Conservation (phyloP, 2,113 vertebrate species). For the Athene cunicularia region DNA sequence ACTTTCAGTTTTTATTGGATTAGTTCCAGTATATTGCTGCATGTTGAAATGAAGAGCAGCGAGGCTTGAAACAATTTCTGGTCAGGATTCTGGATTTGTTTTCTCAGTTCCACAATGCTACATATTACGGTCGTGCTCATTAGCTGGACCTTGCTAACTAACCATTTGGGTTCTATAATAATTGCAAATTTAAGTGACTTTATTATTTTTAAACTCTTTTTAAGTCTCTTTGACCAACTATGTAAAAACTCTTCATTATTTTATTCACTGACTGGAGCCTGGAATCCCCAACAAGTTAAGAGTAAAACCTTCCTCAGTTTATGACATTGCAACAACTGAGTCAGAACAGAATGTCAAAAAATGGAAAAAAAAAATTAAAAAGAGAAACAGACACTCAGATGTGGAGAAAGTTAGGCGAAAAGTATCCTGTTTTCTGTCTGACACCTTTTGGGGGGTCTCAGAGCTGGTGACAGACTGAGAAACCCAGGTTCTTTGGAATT, state of each 20-base stretch:
- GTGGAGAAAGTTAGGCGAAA: background rate
- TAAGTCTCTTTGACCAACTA: background rate
- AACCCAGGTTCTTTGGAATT: background rate
- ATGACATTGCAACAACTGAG: background rate
- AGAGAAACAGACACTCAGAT: background rate
- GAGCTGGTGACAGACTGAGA: background rate
- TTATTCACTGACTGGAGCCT: background rate
- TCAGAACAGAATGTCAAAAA: background rate
- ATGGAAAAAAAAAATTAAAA: background rate
- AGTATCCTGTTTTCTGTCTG: background rate
- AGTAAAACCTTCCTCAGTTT: background rate
- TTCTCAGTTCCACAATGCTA: background rate
- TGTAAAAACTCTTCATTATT: background rate
- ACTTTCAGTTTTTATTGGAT: constrained; percentile 58
- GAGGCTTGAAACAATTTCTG: constrained; percentile 28
- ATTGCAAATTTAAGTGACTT: background rate
- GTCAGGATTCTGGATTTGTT: constrained; percentile 5
- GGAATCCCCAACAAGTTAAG: background rate
- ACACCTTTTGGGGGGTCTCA: background rate
- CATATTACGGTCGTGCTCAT: background rate
- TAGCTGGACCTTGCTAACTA: background rate
- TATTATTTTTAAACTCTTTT: background rate
- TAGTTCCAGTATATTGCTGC: constrained; percentile 52
- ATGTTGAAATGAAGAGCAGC: constrained; percentile 21
- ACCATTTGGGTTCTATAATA: background rate